phyloP scores from a whole-genome alignment of 1,140 invertebrate genomes.

The Nomia melanderi region DNA sequence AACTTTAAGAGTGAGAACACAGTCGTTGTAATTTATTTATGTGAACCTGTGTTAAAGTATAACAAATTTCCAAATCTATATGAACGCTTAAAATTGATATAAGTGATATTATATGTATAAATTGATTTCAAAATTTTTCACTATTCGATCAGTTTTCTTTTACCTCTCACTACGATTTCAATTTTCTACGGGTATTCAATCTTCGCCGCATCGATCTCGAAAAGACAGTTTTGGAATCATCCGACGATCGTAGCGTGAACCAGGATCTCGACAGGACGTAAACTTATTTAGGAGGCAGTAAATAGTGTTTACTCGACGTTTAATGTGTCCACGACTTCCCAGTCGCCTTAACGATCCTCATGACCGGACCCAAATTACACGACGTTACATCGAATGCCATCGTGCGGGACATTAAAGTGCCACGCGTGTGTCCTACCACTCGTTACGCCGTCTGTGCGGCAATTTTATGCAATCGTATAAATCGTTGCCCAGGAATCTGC shows the following conservation, averaged over 20 bases:
- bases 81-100: too few relatives aligned
- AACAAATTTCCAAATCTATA: too few relatives aligned
- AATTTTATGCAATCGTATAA: slow-evolving; percentile 31
- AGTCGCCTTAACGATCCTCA: slow-evolving; percentile 59
- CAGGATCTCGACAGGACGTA: slow-evolving; percentile 29
- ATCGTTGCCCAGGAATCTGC: slow-evolving; percentile 13
- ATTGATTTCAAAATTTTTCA: too few relatives aligned
- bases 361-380: slow-evolving; percentile 46
- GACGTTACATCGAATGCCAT: slow-evolving; percentile 36
- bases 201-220: neutral
- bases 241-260: slow-evolving; percentile 1
- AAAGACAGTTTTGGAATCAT: neutral
- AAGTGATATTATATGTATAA: too few relatives aligned
- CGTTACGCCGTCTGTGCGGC: slow-evolving; percentile 13
- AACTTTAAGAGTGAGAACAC: too few relatives aligned
- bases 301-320: slow-evolving; percentile 67
- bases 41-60: too few relatives aligned
- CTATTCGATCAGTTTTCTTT: too few relatives aligned
- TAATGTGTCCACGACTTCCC: slow-evolving; percentile 60
- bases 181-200: too few relatives aligned
- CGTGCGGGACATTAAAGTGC: slow-evolving; percentile 52
- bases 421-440: slow-evolving; percentile 22
- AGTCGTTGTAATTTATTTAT: too few relatives aligned
- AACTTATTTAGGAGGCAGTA: slow-evolving; percentile 68
- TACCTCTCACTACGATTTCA: too few relatives aligned